Conservation (phyloP, 2,888 invertebrate genomes). For the Tholera decimalis region DNA sequence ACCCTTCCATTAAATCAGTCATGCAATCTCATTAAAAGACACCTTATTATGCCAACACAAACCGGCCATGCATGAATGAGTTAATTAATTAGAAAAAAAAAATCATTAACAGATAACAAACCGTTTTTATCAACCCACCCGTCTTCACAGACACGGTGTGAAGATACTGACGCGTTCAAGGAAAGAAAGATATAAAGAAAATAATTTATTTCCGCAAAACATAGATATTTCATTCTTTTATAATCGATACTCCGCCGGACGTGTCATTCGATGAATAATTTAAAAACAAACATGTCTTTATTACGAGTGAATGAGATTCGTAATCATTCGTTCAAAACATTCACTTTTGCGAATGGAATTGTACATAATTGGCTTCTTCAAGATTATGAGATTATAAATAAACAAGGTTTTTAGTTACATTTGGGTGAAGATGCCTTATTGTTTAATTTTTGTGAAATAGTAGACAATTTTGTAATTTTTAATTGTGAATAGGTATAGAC, state of each 20-base stretch:
- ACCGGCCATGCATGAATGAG: constrained; percentile 34
- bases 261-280: constrained; percentile 43
- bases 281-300: constrained; percentile 34
- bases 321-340: constrained; percentile 14
- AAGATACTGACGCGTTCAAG: constrained; percentile 42
- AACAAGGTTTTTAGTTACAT: too few species aligned
- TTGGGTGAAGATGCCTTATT: background rate
- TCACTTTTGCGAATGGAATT: background rate
- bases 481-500: too few species aligned
- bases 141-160: constrained; percentile 31
- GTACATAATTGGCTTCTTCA: background rate
- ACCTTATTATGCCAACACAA: constrained; percentile 22
- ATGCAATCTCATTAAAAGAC: background rate
- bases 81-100: constrained; percentile 34
- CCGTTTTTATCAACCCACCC: constrained; percentile 31
- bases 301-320: constrained; percentile 18
- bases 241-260: constrained; percentile 33
- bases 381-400: background rate
- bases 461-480: too few species aligned
- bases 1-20: constrained; percentile 17
- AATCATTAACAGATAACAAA: constrained; percentile 21
- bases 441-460: background rate
- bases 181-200: background rate
- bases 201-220: constrained; percentile 35
- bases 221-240: constrained; percentile 33